Evolutionary conservation across 2,888 invertebrate species (phyloP), one percentile per base, ranked within the genome.

Genomic region (Patella pellucida): DNA sequence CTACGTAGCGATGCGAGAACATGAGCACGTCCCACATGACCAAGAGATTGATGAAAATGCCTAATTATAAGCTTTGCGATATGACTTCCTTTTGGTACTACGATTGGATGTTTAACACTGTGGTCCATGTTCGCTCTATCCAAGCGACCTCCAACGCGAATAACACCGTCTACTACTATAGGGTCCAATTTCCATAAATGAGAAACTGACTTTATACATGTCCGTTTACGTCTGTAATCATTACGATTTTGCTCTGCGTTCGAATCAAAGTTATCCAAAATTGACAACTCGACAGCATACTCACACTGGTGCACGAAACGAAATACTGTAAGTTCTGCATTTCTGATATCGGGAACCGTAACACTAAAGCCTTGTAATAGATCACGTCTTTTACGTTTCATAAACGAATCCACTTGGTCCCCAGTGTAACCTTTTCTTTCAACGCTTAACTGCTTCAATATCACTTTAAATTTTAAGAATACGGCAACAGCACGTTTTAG

Each of bases 91-190:
- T 73, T 68, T 5, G 73, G 73, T 56, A 76, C 23, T 52, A 76
- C 14, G 1, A 73, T 16, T 12, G 67, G 76, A n/a, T 76, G 76
- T 15, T 69, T 76, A 14, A 19, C n/a, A 56, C 69, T 69, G 31
- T 31, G 0, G 31, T 31, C 31, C 31, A 31, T 3, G 3, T 31
- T 31, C 4, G 31, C 31, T 31, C 31, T 31, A 31, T 31, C 31
- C 31, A 31, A 31, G 31, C 2, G 31, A 31, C 31, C 31, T 31
- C 31, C 31, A 31, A 31, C 31, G 4, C 31, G 31, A 31, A 31
- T 31, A 31, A 31, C 31, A 4, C 31, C 4, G 31, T 31, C 31
- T 31, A 2, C 3, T 31, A 31, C 3, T 31, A 31, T 31, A 3
- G 31, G 31, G 31, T 31, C 31, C 31, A 31, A 31, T 4, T 31